Percentiles rank a stretch among this genome's conserved stretches.
phyloP scores from a whole-genome alignment of 2,888 invertebrate species.

The Drosophila meridionalis region DNA sequence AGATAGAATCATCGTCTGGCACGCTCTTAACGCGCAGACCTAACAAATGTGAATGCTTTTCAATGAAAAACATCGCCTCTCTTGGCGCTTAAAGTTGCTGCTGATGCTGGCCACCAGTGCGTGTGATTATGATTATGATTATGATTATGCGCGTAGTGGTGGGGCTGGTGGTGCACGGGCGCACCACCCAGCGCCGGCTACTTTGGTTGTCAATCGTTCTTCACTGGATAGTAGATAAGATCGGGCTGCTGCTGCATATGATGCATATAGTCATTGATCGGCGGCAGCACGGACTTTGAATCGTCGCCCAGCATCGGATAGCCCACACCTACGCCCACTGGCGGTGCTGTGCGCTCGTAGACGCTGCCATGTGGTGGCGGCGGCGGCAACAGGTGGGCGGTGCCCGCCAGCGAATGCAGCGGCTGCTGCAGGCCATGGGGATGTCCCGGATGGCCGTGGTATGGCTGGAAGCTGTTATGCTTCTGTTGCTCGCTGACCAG shows the following conservation, averaged over 20 bases:
- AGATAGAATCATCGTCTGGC: slow-evolving; percentile 37
- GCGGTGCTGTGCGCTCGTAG: slow-evolving; percentile 75
- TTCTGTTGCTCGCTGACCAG: slow-evolving; percentile 81
- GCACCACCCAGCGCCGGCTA: slow-evolving; percentile 64
- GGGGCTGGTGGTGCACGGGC: slow-evolving; percentile 43
- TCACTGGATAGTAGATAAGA: slow-evolving; percentile 84
- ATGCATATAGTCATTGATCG: slow-evolving; percentile 84
- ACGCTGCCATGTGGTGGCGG: slow-evolving; percentile 77
- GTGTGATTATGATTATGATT: slow-evolving; percentile 66
- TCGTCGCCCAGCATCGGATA: slow-evolving; percentile 81
- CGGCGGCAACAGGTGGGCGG: slow-evolving; percentile 75
- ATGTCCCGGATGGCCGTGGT: slow-evolving; percentile 69
- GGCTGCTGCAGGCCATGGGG: slow-evolving; percentile 64
- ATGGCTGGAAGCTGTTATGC: slow-evolving; percentile 83
- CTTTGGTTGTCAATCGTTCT: slow-evolving; percentile 84
- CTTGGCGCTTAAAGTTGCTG: slow-evolving; percentile 71
- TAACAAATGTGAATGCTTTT: slow-evolving; percentile 58
- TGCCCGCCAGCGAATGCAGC: slow-evolving; percentile 67
- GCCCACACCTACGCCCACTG: slow-evolving; percentile 68
- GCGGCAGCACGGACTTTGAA: slow-evolving; percentile 83
- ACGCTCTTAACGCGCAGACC: slow-evolving; percentile 21
- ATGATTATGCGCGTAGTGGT: slow-evolving; percentile 56
- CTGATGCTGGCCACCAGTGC: slow-evolving; percentile 76
- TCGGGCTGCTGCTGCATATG: slow-evolving; percentile 83
- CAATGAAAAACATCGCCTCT: slow-evolving; percentile 83